Conservation (phyloP, 2,797 vertebrate genomes). For the Tapirus indicus region DNA sequence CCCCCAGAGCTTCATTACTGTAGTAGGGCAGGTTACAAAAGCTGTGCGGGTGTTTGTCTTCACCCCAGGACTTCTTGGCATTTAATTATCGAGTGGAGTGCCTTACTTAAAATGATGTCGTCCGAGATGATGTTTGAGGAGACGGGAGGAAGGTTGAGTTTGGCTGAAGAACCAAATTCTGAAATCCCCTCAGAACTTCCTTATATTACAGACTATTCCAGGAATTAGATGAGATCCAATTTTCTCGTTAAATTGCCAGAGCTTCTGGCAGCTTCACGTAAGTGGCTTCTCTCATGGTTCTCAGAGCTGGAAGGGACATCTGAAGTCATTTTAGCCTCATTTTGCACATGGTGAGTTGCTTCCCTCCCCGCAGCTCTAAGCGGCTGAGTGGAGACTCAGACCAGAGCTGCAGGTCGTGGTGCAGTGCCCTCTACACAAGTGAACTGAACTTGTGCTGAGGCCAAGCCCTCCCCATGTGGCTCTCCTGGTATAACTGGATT, state of each 20-base stretch:
- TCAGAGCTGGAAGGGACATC: neutral
- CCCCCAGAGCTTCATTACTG: neutral
- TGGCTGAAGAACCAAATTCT: constrained; percentile 47
- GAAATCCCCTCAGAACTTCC: constrained; percentile 43
- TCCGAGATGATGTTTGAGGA: neutral
- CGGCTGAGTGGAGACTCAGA: neutral
- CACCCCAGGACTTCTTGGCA: neutral
- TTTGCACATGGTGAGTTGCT: neutral
- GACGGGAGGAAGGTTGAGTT: neutral
- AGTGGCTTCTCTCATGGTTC: constrained; percentile 54
- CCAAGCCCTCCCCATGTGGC: fast-evolving
- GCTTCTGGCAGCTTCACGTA: neutral
- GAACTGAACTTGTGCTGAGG: neutral
- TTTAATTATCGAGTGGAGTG: neutral
- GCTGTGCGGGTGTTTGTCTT: neutral
- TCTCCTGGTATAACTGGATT: neutral
- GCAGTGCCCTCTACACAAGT: fast-evolving
- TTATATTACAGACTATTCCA: neutral
- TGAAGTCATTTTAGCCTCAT: neutral
- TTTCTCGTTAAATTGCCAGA: constrained; percentile 14
- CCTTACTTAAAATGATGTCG: neutral
- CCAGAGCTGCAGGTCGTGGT: neutral
- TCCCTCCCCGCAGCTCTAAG: neutral
- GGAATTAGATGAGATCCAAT: constrained; percentile 38
- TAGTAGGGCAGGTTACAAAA: neutral